phyloP scores from a whole-genome alignment of 2,797 vertebrate species.

The Sebastes jordani region DNA sequence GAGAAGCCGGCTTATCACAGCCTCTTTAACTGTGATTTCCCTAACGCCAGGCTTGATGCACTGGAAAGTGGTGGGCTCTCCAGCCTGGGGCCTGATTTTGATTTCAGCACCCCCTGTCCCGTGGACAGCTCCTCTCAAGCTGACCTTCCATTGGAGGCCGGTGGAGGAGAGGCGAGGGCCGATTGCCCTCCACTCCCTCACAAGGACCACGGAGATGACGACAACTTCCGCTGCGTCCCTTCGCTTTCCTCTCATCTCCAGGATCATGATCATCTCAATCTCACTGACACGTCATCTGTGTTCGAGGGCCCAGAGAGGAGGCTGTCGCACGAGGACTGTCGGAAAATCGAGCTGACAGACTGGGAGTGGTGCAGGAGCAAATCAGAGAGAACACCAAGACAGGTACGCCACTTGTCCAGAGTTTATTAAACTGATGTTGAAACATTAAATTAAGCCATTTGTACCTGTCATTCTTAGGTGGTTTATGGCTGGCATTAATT shows the following conservation, averaged over 20 bases:
- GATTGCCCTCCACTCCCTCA: conserved; percentile 57
- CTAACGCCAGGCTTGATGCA: conserved; percentile 56
- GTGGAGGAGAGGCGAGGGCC: conserved; percentile 51
- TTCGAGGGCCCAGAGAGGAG: conserved; percentile 88
- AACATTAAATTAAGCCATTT: conserved; percentile 30
- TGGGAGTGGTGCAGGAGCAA: conserved; percentile 99
- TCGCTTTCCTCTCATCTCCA: conserved; percentile 42
- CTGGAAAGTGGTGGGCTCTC: conserved; percentile 66
- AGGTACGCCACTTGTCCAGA: conserved; percentile 82
- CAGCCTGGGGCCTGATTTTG: conserved; percentile 63
- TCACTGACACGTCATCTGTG: conserved; percentile 67
- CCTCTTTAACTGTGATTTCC: conserved; percentile 81
- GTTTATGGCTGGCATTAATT: conserved; percentile 23
- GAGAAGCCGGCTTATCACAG: conserved; percentile 81
- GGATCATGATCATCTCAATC: conserved; percentile 72
- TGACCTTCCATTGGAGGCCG: conserved; percentile 69
- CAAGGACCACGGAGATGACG: conserved; percentile 48
- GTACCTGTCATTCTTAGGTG: conserved; percentile 3
- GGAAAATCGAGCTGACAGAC: conserved; percentile 88
- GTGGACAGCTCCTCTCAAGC: conserved; percentile 78
- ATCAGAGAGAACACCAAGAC: conserved; percentile 94
- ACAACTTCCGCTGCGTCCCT: conserved; percentile 63
- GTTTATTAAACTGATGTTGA: conserved; percentile 8
- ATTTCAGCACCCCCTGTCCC: conserved; percentile 82
- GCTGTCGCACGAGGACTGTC: conserved; percentile 87